A percentile compares a stretch with the other conserved stretches of the same genome.
These are phyloP conservation scores for Dolichopus griseipennis DNA, from an alignment of 2,888 invertebrate genomes.

Conservation along the genomic window DNA sequence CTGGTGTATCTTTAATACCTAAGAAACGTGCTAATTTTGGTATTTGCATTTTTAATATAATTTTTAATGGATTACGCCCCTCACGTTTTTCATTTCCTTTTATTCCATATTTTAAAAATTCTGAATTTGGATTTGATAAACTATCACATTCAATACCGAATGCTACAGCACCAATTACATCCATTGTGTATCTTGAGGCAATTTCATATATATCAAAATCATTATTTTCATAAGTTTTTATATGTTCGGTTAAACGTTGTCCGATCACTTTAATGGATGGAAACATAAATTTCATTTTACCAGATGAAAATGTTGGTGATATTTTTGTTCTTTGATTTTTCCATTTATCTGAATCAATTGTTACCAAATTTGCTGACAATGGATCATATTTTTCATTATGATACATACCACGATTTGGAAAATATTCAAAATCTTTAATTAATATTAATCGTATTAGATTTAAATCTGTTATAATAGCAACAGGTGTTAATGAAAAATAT, in stretches of 20 bases:
- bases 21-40: constrained; percentile 12
- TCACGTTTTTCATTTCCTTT: neutral
- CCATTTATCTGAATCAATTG: constrained; percentile 44
- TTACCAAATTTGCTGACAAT: constrained; percentile 37
- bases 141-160: constrained; percentile 42
- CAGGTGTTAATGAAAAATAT: constrained; percentile 30
- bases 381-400: constrained; percentile 39
- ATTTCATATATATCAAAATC: neutral
- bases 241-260: constrained; percentile 25
- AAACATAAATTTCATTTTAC: constrained; percentile 47
- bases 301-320: constrained; percentile 46
- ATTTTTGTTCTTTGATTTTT: constrained; percentile 42
- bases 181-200: constrained; percentile 44
- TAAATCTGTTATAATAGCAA: constrained; percentile 30
- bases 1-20: constrained; percentile 12
- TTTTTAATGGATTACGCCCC: neutral
- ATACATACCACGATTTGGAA: constrained; percentile 37
- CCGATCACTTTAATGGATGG: constrained; percentile 37
- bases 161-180: constrained; percentile 44
- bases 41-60: neutral
- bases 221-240: neutral
- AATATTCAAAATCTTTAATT: constrained; percentile 40
- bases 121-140: constrained; percentile 2
- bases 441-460: constrained; percentile 38
- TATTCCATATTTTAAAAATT: neutral